Base-by-base conservation (phyloP, 2,113 vertebrate species). In the Symphodus melops region DNA sequence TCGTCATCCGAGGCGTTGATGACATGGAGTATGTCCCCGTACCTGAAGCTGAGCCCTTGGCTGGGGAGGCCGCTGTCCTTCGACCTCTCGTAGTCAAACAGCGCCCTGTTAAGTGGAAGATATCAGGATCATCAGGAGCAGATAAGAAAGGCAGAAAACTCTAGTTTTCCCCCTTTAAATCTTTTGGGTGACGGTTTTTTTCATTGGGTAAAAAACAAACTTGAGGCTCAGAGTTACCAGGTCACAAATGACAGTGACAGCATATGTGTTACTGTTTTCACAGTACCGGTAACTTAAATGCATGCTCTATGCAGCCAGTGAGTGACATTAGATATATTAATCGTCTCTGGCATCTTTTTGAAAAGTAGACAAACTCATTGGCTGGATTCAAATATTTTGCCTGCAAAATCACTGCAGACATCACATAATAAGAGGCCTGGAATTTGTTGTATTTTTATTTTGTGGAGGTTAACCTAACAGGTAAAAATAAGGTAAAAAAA, bases 61-160 rank as follows among this genome's bases (percentile, higher is more conserved):
- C 98, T 99, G 49, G 98, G 98, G 46, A 98, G 95, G 5, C 97
- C 98, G 39, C 97, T 98, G 94, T 99, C 98, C 86, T 98, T 98
- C 81, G 96, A 94, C 89, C 94, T 97, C 86, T 99, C 97, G 51
- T 98, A 99, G 94, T 98, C 98, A 88, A 99, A 99, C 92, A 98
- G 95, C 20, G 96, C 96, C 93, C 97, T 99, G 87, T 14, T 59
- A 0, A 79, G 61, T 1, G 1, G 17, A 42, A 62, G 1, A 77
- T 4, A 41, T 1, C 10, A 33, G 17, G 1, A 12, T 17, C 19
- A 33, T 46, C 20, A 39, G 49, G 23, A 25, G 72, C 28, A 52
- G 12, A 13, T 3, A 12, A 4, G 4, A 1, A 42, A 51, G 17
- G 14, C 28, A 42, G 9, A 14, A 5, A 10, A 23, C 53, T 8